These are phyloP conservation scores for Plutomurus gul DNA, from an alignment of 1,140 invertebrate genomes.

Conservation along the genomic window DNA sequence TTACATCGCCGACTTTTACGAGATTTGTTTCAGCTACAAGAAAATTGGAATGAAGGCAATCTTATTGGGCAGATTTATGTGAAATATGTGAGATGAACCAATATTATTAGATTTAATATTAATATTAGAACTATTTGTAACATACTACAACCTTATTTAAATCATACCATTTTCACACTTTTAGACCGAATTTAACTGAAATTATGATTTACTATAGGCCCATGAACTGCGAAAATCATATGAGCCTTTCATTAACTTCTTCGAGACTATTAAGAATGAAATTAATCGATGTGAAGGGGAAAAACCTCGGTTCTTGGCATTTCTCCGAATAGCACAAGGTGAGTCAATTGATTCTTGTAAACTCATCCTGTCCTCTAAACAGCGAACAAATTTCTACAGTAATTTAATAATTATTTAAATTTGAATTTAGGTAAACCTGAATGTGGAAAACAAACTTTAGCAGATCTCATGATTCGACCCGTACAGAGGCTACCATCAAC, in stretches of 20 bases:
- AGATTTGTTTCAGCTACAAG: conserved; percentile 71
- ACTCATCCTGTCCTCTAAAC: not conserved
- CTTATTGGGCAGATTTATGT: conserved; percentile 86
- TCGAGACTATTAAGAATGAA: conserved; percentile 94
- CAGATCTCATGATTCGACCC: conserved; percentile 93
- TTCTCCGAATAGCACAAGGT: conserved; percentile 92
- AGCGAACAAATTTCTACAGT: not conserved
- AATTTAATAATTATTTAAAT: not conserved
- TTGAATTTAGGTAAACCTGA: conserved; percentile 70
- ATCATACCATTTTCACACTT: not conserved
- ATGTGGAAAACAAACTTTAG: conserved; percentile 90
- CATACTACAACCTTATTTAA: too few species aligned
- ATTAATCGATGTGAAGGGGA: conserved; percentile 84
- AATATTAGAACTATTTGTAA: too few species aligned
- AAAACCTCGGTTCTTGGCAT: conserved; percentile 95
- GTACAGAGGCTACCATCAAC: conserved; percentile 95
- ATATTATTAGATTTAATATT: not conserved
- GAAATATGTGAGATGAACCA: conserved; percentile 67
- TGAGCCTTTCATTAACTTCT: conserved; percentile 96
- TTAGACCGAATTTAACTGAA: not conserved
- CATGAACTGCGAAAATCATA: conserved; percentile 84
- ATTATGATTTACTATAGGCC: conserved; percentile 57
- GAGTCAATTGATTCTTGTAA: not conserved
- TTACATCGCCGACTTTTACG: conserved; percentile 84
- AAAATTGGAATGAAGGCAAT: conserved; percentile 80